Evolutionary conservation across 2,113 vertebrate genomes (phyloP), one percentile per base, ranked within the genome.

Genomic region (Erythrolamprus reginae): DNA sequence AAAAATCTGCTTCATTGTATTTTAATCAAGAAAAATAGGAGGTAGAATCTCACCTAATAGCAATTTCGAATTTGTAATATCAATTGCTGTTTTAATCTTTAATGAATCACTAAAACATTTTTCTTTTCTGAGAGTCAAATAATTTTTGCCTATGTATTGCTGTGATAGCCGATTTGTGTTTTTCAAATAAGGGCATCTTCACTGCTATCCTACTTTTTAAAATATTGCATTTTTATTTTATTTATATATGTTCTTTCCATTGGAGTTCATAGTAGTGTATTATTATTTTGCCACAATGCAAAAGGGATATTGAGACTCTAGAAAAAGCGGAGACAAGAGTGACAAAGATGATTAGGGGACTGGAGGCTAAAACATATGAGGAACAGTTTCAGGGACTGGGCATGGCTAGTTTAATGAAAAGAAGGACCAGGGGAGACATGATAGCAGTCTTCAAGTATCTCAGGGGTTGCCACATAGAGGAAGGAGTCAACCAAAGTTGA

Each of bases 11-110:
- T 26, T 70, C 87, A 85, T 50, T 91, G 24, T 47, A 51, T 23
- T 86, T 86, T 86, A 86, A 90, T 85, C 56, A 86, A 65, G 55
- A 90, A 90, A 90, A 90, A 90, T 86, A 65, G 56, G 1, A 86
- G 47, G 33, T 33, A 53, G 84, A 21, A 48, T 84, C 82, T 89
- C 23, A 84, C 28, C 56, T 21, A 70, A 13, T 51, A 86, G 52
- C 56, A 51, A 15, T 56, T 84, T 83, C 21, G 2, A 83, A 42
- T 86, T 58, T 33, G 48, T 48, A 86, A 58, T n/a, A 48, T 23
- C 55, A 45, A 8, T 45, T 51, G 28, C 56, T n/a, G 33, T 86
- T 90, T 90, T 24, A 90, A 52, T 53, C 15, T 42, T 61, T 47
- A 55, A n/a, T 85, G 56, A 65, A 24, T 26, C 5, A 15, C 23